Evolutionary conservation across 2,888 invertebrate genomes (phyloP).

Genomic region (Drosophila acutilabella): DNA sequence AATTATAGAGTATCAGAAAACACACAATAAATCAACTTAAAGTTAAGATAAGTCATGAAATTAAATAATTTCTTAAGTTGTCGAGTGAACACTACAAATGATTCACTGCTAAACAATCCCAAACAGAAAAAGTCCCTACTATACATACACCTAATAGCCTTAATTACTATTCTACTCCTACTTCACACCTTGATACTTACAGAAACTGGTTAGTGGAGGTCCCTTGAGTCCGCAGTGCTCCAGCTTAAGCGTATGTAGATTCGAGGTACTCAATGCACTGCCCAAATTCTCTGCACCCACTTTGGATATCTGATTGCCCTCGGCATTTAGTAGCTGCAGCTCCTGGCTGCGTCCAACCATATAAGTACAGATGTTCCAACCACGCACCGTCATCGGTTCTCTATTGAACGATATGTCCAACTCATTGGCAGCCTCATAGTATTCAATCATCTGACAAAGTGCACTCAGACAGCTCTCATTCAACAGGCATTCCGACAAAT

Average conservation of each 20-base stretch:
- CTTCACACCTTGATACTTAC: conserved; percentile 85
- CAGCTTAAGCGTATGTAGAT: conserved; percentile 90
- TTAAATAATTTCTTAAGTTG: too few relatives aligned
- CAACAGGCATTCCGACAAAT: conserved; percentile 84
- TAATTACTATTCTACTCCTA: too few relatives aligned
- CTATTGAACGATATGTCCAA: conserved; percentile 92
- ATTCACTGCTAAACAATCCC: too few relatives aligned
- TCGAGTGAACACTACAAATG: too few relatives aligned
- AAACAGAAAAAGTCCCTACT: too few relatives aligned
- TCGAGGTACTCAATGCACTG: conserved; percentile 89
- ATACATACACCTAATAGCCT: too few relatives aligned
- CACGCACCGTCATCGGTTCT: conserved; percentile 89
- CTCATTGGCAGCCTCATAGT: conserved; percentile 92
- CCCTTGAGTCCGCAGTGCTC: conserved; percentile 92
- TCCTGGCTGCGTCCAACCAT: conserved; percentile 84
- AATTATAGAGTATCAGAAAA: too few relatives aligned
- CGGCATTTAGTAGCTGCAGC: conserved; percentile 82
- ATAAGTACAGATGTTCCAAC: conserved; percentile 91
- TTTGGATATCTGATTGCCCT: conserved; percentile 84
- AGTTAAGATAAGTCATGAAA: too few relatives aligned
- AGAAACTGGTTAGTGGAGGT: conserved; percentile 90
- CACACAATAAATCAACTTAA: too few relatives aligned
- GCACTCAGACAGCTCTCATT: conserved; percentile 88
- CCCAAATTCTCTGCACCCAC: conserved; percentile 88
- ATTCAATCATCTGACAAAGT: conserved; percentile 96